phyloP scores from a whole-genome alignment of 2,113 vertebrate genomes.

The Lepidothrix coronata region DNA sequence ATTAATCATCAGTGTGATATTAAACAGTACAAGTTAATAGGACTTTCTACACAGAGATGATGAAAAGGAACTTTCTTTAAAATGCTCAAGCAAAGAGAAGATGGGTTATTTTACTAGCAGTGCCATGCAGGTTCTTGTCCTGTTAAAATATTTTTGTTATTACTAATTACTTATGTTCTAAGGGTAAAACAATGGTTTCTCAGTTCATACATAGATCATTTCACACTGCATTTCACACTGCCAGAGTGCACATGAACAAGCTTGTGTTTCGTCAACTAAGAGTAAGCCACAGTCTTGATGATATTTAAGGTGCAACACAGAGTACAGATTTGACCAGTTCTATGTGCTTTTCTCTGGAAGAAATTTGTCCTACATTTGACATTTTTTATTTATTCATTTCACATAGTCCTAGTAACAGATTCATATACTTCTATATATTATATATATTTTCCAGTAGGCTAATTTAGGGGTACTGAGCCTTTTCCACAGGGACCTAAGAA shows the following conservation, averaged over 20 bases:
- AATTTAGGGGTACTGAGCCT: background rate
- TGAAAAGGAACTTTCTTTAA: background rate
- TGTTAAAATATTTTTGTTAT: constrained; percentile 1
- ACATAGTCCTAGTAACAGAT: background rate
- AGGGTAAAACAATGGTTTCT: background rate
- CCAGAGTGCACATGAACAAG: background rate
- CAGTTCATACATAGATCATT: background rate
- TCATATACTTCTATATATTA: background rate
- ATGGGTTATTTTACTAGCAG: background rate
- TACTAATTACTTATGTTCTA: background rate
- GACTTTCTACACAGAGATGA: background rate
- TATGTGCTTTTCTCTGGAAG: background rate
- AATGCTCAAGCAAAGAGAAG: background rate
- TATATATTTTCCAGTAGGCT: background rate
- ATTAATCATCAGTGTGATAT: background rate
- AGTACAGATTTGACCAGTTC: background rate
- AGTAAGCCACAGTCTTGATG: background rate
- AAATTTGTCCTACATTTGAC: background rate
- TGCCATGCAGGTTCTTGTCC: background rate
- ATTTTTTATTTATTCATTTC: background rate
- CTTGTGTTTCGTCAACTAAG: background rate
- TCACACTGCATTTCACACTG: background rate
- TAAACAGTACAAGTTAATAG: background rate
- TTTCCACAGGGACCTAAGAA: background rate
- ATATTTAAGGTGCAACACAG: background rate